Conservation (phyloP, 1,140 invertebrate genomes). For the Theocolax elegans region DNA sequence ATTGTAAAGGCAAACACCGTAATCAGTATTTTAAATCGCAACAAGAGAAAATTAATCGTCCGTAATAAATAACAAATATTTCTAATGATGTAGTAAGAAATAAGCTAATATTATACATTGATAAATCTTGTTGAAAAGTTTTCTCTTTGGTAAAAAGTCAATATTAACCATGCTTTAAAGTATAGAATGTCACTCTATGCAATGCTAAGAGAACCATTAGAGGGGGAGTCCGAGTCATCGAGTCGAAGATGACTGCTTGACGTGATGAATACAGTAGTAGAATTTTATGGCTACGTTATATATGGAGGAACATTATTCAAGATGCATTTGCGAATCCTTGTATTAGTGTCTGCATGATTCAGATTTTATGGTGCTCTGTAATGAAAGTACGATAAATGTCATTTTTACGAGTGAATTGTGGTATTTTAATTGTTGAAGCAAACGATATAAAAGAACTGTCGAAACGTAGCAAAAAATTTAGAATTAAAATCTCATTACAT, state of each 20-base stretch:
- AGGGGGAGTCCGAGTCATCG: constrained; percentile 4
- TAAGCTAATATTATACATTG: neutral
- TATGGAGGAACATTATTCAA: constrained; percentile 9
- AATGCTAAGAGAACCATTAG: neutral
- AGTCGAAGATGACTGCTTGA: constrained; percentile 18
- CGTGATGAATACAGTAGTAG: constrained; percentile 6
- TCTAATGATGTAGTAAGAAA: neutral
- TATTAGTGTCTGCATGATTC: neutral
- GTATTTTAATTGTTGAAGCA: constrained; percentile 26
- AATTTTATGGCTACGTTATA: constrained; percentile 24
- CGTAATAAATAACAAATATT: too few relatives aligned
- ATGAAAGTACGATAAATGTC: constrained; percentile 30
- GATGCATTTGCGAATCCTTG: constrained; percentile 23
- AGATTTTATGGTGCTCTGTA: constrained; percentile 30
- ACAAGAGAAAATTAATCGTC: too few relatives aligned
- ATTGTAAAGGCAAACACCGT: too few relatives aligned
- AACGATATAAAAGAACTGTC: too few relatives aligned
- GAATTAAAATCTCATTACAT: too few relatives aligned
- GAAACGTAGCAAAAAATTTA: too few relatives aligned
- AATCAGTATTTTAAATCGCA: too few relatives aligned
- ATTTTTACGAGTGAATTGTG: constrained; percentile 36
- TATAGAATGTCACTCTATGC: neutral
- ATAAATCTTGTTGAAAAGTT: neutral
- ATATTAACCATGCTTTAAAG: neutral
- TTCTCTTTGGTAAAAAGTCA: constrained; percentile 5